Conservation (phyloP, 2,888 invertebrate species). For the Zhengitettix transpicula region DNA sequence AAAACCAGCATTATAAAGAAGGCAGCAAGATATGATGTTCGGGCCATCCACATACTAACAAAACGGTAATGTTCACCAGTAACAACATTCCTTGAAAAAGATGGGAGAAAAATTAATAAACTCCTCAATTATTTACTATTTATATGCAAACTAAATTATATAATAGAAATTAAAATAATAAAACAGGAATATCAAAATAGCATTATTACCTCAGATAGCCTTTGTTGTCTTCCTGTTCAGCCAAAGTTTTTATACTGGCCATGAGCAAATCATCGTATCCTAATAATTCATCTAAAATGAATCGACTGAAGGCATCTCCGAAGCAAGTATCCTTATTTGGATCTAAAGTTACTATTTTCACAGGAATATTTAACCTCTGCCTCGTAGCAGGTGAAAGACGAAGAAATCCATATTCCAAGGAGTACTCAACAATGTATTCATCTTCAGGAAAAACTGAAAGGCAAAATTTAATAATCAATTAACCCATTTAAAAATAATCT, state of each 20-base stretch:
- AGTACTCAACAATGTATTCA: constrained; percentile 94
- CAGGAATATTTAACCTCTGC: constrained; percentile 76
- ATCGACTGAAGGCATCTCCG: constrained; percentile 78
- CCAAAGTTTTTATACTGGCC: constrained; percentile 88
- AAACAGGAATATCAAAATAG: background rate
- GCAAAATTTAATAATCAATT: background rate
- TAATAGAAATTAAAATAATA: background rate
- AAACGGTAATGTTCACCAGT: constrained; percentile 98
- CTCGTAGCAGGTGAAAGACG: constrained; percentile 76
- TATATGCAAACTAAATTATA: background rate
- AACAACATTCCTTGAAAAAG: constrained; percentile 69
- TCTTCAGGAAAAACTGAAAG: constrained; percentile 53
- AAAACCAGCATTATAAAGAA: constrained; percentile 96
- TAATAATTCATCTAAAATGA: constrained; percentile 79
- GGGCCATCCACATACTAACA: constrained; percentile 91
- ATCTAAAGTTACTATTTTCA: constrained; percentile 73
- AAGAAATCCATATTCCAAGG: constrained; percentile 90
- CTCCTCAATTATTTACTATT: background rate
- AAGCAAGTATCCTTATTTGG: constrained; percentile 81
- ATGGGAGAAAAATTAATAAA: constrained; percentile 9
- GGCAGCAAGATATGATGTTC: constrained; percentile 88
- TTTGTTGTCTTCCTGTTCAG: constrained; percentile 92
- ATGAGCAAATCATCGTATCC: constrained; percentile 96
- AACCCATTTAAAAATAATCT: background rate
- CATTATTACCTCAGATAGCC: constrained; percentile 60